Evolutionary conservation across 2,888 invertebrate species (phyloP).

Genomic region (Piscicola geometra): DNA sequence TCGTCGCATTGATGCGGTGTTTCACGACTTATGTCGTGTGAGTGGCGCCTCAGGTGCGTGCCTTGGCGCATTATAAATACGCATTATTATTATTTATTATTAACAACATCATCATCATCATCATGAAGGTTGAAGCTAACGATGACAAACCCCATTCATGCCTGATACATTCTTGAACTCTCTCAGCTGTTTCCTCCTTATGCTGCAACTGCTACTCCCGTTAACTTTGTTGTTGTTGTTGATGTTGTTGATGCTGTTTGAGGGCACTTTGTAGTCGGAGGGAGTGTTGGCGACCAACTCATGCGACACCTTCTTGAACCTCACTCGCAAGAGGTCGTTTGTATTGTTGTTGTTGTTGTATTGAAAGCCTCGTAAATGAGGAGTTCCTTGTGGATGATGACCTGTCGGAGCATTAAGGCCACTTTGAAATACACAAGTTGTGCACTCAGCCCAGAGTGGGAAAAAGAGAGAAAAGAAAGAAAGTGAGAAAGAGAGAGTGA

Average conservation of each 20-base stretch:
- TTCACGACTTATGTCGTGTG: no score
- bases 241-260: neutral
- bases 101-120: no score
- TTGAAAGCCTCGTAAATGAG: constrained; percentile 78
- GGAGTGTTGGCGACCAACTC: constrained; percentile 56
- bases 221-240: neutral
- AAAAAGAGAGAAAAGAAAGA: neutral
- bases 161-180: constrained; percentile 78
- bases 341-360: constrained; percentile 64
- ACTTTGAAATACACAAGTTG: neutral
- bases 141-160: constrained; percentile 71
- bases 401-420: no score
- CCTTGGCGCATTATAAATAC: no score
- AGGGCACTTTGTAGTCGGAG: neutral
- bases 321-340: constrained; percentile 67
- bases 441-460: neutral
- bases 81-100: no score
- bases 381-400: constrained; percentile 66
- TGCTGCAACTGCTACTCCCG: no score
- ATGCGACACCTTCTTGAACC: constrained; percentile 74
- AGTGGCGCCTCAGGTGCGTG: no score
- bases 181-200: constrained; percentile 42
- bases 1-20: no score
- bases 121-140: no score
- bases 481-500: no score